Conservation (phyloP, 2,113 vertebrate species). For the Atractosteus spatula region DNA sequence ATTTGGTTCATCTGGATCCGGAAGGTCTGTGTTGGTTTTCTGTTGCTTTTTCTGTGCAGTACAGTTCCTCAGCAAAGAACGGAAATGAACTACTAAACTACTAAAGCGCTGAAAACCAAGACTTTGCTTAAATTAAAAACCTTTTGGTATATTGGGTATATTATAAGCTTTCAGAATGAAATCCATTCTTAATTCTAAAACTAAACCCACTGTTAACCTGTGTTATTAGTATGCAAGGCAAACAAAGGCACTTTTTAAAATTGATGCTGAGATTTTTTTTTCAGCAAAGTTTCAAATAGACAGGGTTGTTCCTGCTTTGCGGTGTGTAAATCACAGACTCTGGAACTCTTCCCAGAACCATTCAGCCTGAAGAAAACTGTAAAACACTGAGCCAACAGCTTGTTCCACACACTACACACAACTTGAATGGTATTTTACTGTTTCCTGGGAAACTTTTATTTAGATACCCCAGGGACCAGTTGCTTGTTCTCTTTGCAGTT, state of each 20-base stretch:
- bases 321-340: slow-evolving; percentile 19
- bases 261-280: slow-evolving; percentile 9
- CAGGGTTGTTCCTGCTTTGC: slow-evolving; percentile 13
- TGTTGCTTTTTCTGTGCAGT: background rate
- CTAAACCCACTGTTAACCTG: slow-evolving; percentile 17
- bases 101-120: slow-evolving; percentile 6
- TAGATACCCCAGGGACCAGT: background rate
- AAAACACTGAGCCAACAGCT: slow-evolving; percentile 18
- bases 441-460: slow-evolving; percentile 28
- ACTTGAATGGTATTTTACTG: slow-evolving; percentile 17
- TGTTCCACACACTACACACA: slow-evolving; percentile 1
- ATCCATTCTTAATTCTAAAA: background rate
- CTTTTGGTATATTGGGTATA: slow-evolving; percentile 12
- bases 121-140: slow-evolving; percentile 14
- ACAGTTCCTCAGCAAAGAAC: background rate
- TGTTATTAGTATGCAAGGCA: slow-evolving; percentile 22
- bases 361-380: slow-evolving; percentile 24
- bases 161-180: slow-evolving; percentile 22
- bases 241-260: slow-evolving; percentile 17
- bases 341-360: slow-evolving; percentile 23
- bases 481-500: background rate
- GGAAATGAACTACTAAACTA: background rate
- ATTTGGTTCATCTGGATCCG: too few relatives aligned
- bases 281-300: slow-evolving; percentile 5
- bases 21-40: background rate